Evolutionary conservation across 2,888 invertebrate species (phyloP), one percentile per base, ranked within the genome.

Genomic region (Campoplex nolae): DNA sequence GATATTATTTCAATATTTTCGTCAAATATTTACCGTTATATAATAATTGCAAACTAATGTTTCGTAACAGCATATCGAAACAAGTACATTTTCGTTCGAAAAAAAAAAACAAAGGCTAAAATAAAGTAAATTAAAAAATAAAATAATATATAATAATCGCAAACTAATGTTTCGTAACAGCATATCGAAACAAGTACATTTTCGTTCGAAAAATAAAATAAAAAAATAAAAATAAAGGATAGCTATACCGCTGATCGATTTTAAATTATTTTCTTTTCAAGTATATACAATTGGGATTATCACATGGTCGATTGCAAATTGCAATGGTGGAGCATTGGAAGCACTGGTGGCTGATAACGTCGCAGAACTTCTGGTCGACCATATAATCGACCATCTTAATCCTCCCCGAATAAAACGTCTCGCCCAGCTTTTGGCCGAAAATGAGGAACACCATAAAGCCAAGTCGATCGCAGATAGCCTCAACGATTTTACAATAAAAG

Each of bases 271-370:
- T 62, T 32, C 28, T 32, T 58, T 11, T 16, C 32, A 3, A 62
- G 62, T 62, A 32, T 62, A 62, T 32, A 28, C 32, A 32, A 32
- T 62, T 32, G 62, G 62, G 32, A 62, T 62, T 28, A 11, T 32
- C 32, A 62, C 62, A 32, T 62, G 4, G 32, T 62, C 13, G 32
- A 16, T 32, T 32, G 62, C 16, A 16, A 62, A 32, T 62, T 62
- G 62, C 62, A 62, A 62, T 62, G 62, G 32, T 16, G 62, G 16
- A 16, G 11, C 62, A 62, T 62, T 62, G 62, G 62, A 62, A 62
- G 6, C 32, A 28, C 32, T 1, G 2, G 16, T 62, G 32, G 16
- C 16, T 13, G 16, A 62, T 62, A 32, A 28, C 32, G 32, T 62
- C 1, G 62, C 62, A 32, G 62, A 62, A 62, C 13, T 62, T 62